Evolutionary conservation across 2,113 vertebrate genomes (phyloP).

Genomic region (Grus americana): DNA sequence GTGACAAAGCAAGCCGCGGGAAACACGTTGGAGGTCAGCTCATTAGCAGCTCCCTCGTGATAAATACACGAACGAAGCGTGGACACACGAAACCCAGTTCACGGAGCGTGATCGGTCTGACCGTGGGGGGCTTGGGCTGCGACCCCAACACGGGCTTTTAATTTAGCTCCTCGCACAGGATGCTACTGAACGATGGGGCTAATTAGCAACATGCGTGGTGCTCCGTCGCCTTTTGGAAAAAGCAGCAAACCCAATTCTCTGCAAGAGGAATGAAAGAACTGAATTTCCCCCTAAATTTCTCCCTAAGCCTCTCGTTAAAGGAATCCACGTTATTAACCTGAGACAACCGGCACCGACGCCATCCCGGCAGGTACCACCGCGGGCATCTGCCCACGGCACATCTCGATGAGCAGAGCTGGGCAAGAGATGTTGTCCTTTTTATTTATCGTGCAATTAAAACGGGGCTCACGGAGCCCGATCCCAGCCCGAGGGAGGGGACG

Average conservation of each 20-base stretch:
- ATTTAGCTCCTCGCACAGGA: neutral
- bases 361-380: neutral
- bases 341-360: neutral
- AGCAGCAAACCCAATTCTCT: neutral
- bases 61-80: fast-evolving
- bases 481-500: too few relatives aligned
- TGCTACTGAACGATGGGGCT: neutral
- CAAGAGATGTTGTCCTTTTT: neutral
- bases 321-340: neutral
- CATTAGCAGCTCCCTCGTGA: too few relatives aligned
- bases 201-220: fast-evolving
- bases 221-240: neutral
- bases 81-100: neutral
- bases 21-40: neutral
- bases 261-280: neutral
- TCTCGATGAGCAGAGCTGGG: neutral
- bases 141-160: neutral
- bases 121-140: neutral
- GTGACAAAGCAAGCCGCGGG: neutral
- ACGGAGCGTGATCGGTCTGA: fast-evolving
- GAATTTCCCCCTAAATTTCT: too few relatives aligned
- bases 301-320: neutral
- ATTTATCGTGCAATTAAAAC: neutral
- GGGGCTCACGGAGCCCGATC: neutral
- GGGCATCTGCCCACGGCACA: fast-evolving